phyloP scores from a whole-genome alignment of 1,140 invertebrate genomes.

The Amyelois transitella region DNA sequence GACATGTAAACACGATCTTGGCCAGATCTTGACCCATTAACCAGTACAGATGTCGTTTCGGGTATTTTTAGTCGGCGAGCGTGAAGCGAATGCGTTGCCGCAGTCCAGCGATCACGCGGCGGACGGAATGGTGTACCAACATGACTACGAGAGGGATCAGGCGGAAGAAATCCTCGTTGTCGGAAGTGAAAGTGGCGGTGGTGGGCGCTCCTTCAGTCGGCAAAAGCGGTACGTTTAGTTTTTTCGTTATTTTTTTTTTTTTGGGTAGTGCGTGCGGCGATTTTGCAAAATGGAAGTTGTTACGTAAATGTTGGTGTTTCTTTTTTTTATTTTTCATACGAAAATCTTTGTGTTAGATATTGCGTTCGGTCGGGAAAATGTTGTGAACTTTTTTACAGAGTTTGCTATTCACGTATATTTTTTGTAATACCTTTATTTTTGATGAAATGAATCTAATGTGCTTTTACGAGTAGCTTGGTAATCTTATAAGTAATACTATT shows the following conservation, averaged over 20 bases:
- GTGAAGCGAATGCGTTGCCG: slow-evolving; percentile 24
- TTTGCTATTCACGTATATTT: too few relatives aligned
- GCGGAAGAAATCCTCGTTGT: slow-evolving; percentile 90
- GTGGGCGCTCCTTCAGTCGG: slow-evolving; percentile 89
- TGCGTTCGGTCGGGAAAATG: too few relatives aligned
- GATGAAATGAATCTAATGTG: too few relatives aligned
- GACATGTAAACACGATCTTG: slow-evolving; percentile 69
- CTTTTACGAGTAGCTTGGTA: too few relatives aligned
- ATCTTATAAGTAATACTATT: too few relatives aligned
- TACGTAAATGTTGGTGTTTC: background rate
- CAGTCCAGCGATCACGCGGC: slow-evolving; percentile 32
- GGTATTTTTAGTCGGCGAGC: slow-evolving; percentile 46
- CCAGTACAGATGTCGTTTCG: slow-evolving; percentile 57
- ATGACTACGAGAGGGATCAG: slow-evolving; percentile 84
- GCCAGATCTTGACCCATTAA: slow-evolving; percentile 73
- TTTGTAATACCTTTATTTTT: too few relatives aligned
- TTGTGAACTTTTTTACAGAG: too few relatives aligned
- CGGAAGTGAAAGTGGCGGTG: slow-evolving; percentile 91
- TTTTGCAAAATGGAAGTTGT: too few relatives aligned
- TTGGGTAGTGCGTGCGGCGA: background rate
- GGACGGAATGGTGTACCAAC: slow-evolving; percentile 24
- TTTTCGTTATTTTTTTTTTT: too few relatives aligned
- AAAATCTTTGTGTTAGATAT: too few relatives aligned
- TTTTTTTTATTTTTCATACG: too few relatives aligned
- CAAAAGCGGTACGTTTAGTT: slow-evolving; percentile 89